phyloP scores from a whole-genome alignment of 2,797 vertebrate genomes.

The Labeo calbasu region DNA sequence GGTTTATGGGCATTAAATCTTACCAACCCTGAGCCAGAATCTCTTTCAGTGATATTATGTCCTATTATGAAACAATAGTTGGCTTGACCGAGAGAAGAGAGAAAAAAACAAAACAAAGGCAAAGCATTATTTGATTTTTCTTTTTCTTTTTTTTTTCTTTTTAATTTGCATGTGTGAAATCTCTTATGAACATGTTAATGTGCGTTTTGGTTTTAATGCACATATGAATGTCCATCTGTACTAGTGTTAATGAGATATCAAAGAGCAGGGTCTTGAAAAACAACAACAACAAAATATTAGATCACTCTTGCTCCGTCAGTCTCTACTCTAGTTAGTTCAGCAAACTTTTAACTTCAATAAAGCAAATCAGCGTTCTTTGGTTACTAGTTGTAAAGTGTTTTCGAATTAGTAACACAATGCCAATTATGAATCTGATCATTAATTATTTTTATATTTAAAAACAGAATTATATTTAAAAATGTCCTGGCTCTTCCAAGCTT shows the following conservation, averaged over 20 bases:
- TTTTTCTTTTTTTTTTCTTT: not conserved
- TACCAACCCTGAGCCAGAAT: not conserved
- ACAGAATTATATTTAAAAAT: too few species aligned
- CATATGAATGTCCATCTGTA: not conserved
- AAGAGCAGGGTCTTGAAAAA: not conserved
- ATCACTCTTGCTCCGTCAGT: too few species aligned
- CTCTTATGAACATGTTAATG: not conserved
- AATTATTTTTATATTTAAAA: too few species aligned
- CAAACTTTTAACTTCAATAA: too few species aligned
- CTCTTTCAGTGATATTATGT: conserved; percentile 10
- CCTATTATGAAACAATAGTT: conserved; percentile 8
- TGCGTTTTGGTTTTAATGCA: not conserved
- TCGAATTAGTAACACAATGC: too few species aligned
- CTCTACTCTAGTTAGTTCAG: too few species aligned
- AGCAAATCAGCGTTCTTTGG: too few species aligned
- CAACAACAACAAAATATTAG: not conserved
- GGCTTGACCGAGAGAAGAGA: not conserved
- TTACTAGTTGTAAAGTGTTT: too few species aligned
- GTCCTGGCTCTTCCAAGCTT: too few species aligned
- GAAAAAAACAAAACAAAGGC: not conserved
- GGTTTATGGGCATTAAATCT: conserved; percentile 33
- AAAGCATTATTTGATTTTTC: not conserved
- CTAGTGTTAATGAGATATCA: not conserved
- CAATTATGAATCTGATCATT: too few species aligned
- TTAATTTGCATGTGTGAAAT: not conserved